A percentile compares a stretch with the other conserved stretches of the same genome.
Evolutionary conservation across 2,888 invertebrate species (phyloP).

Genomic region (Clusia tigrina): DNA sequence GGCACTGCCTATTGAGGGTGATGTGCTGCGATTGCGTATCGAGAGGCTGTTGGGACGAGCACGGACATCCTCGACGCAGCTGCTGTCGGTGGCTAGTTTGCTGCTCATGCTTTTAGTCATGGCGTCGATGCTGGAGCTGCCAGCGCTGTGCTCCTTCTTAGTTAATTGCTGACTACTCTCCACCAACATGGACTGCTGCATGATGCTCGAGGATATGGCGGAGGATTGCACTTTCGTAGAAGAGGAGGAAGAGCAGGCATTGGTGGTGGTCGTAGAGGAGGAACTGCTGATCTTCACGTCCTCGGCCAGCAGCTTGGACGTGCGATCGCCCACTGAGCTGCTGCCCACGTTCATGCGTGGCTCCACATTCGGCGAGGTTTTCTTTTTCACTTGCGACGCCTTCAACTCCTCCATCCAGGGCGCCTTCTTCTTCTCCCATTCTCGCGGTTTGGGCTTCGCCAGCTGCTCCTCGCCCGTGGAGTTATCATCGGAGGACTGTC

Average conservation of each 20-base stretch:
- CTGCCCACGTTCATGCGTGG: slow-evolving; percentile 40
- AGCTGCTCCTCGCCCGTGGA: slow-evolving; percentile 61
- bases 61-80: slow-evolving; percentile 49
- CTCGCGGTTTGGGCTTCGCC: slow-evolving; percentile 72
- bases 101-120: slow-evolving; percentile 42
- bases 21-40: slow-evolving; percentile 58
- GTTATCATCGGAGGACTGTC: slow-evolving; percentile 54
- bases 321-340: slow-evolving; percentile 42
- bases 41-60: slow-evolving; percentile 58
- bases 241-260: slow-evolving; percentile 31
- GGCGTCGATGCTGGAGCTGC: slow-evolving; percentile 28
- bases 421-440: slow-evolving; percentile 77
- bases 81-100: slow-evolving; percentile 31
- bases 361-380: slow-evolving; percentile 59
- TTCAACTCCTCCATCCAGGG: slow-evolving; percentile 87
- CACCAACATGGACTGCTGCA: slow-evolving; percentile 52
- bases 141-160: slow-evolving; percentile 37
- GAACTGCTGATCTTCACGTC: slow-evolving; percentile 40
- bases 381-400: slow-evolving; percentile 71
- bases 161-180: slow-evolving; percentile 44
- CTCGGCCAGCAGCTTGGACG: slow-evolving; percentile 48
- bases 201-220: slow-evolving; percentile 50
- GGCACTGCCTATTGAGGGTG: slow-evolving; percentile 49
- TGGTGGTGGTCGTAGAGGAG: slow-evolving; percentile 30
- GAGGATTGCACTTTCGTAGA: slow-evolving; percentile 58